phyloP scores from a whole-genome alignment of 1,140 invertebrate genomes.

The Anagrus nilaparvatae region DNA sequence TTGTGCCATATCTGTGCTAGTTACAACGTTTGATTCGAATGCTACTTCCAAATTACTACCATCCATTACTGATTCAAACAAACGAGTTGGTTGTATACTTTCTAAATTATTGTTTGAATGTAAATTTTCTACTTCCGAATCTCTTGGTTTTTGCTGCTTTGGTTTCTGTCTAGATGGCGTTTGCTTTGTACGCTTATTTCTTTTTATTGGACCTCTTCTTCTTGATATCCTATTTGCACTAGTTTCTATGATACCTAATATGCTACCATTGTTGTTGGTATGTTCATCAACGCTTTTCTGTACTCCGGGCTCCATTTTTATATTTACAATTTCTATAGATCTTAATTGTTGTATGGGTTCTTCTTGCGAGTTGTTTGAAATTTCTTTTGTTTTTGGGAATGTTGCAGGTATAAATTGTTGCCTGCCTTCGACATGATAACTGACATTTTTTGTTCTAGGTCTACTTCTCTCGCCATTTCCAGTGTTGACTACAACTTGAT shows the following conservation, averaged over 20 bases:
- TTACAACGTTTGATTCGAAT: conserved; percentile 30
- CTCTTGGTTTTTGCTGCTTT: conserved; percentile 26
- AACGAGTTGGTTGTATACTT: conserved; percentile 10
- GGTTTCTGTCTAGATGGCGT: conserved; percentile 27
- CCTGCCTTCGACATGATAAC: conserved; percentile 48
- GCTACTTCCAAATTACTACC: conserved; percentile 32
- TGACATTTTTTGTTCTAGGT: conserved; percentile 53
- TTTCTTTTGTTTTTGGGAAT: conserved; percentile 36
- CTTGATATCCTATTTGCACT: too few relatives aligned
- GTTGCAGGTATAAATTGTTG: conserved; percentile 36
- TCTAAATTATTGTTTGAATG: conserved; percentile 21
- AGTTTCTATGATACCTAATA: conserved; percentile 25
- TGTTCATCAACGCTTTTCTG: conserved; percentile 23
- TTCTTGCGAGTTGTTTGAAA: not conserved
- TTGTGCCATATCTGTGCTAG: conserved; percentile 19
- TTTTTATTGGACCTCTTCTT: conserved; percentile 18
- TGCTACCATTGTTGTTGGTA: conserved; percentile 33
- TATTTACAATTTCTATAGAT: conserved; percentile 16
- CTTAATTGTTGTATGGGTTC: conserved; percentile 23
- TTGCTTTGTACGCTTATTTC: conserved; percentile 18
- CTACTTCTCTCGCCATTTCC: conserved; percentile 22
- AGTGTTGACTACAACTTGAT: conserved; percentile 21
- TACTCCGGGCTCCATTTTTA: conserved; percentile 34
- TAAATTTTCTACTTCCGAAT: conserved; percentile 6
- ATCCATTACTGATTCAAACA: conserved; percentile 26